These are phyloP conservation scores for Calyptomena viridis DNA, from an alignment of 2,113 vertebrate species.

Conservation along the genomic window DNA sequence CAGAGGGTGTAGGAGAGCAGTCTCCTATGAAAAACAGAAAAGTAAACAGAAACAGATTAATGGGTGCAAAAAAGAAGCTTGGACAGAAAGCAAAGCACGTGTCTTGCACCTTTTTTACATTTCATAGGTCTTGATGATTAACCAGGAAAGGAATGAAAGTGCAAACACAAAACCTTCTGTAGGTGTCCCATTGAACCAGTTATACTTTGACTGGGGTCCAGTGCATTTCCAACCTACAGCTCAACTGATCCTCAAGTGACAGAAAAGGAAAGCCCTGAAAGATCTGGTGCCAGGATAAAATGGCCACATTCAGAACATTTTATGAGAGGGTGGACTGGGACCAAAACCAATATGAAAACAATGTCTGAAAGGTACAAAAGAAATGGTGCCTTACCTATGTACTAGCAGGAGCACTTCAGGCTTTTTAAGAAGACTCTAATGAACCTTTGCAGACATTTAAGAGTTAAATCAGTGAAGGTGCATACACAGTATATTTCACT, in stretches of 20 bases:
- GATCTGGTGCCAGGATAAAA: background rate
- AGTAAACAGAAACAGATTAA: conserved; percentile 12
- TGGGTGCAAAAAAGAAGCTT: background rate
- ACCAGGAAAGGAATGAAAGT: background rate
- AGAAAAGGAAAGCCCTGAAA: background rate
- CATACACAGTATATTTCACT: background rate
- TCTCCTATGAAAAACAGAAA: conserved; percentile 50
- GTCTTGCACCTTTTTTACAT: background rate
- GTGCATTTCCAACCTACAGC: background rate
- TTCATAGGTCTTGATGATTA: background rate
- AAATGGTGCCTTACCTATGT: background rate
- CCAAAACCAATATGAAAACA: background rate
- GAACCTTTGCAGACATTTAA: background rate
- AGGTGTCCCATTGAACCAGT: background rate
- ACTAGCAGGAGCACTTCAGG: background rate
- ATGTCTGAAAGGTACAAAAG: background rate
- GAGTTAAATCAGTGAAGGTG: background rate
- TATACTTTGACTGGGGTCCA: background rate
- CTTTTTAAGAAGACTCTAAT: background rate
- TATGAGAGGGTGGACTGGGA: background rate
- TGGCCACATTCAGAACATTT: background rate
- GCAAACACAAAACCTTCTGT: background rate
- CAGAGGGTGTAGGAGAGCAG: conserved; percentile 40
- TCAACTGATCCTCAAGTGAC: background rate
- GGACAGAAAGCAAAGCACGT: background rate